These are phyloP conservation scores for Heptranchias perlo DNA, from an alignment of 2,113 vertebrate genomes.

Conservation along the genomic window DNA sequence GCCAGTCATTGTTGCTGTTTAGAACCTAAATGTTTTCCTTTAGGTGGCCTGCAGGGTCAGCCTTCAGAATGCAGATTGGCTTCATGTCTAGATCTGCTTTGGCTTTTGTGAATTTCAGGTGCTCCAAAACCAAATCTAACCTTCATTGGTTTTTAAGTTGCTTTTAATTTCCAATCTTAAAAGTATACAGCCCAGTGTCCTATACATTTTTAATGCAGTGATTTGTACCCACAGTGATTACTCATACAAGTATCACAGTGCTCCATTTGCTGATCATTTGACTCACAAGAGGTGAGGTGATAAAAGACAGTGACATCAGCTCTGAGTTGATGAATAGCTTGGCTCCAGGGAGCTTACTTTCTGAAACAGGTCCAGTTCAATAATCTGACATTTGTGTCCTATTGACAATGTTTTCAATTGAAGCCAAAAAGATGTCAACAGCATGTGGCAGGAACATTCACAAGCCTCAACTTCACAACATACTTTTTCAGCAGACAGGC, in stretches of 20 bases:
- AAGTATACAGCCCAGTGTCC: not conserved
- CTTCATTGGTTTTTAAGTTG: not conserved
- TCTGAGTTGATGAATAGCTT: no score
- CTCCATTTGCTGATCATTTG: not conserved
- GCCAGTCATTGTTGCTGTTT: not conserved
- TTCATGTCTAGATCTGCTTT: not conserved
- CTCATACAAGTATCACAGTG: not conserved
- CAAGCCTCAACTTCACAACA: not conserved
- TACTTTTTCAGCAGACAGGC: not conserved
- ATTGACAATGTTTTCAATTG: not conserved
- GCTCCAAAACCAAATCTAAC: not conserved
- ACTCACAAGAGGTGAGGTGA: not conserved
- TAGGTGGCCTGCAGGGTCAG: not conserved
- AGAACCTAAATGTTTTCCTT: not conserved
- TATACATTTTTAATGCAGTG: not conserved
- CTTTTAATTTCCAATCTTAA: not conserved
- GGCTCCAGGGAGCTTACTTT: not conserved
- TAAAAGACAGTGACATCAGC: not conserved
- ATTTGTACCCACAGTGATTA: not conserved
- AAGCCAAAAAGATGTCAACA: constrained; percentile 22
- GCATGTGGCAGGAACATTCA: not conserved
- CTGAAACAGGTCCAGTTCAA: not conserved
- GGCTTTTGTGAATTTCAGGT: not conserved
- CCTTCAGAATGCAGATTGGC: not conserved
- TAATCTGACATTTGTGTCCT: not conserved